Evolutionary conservation across 2,888 invertebrate genomes (phyloP).

Genomic region (Auanema sp.): DNA sequence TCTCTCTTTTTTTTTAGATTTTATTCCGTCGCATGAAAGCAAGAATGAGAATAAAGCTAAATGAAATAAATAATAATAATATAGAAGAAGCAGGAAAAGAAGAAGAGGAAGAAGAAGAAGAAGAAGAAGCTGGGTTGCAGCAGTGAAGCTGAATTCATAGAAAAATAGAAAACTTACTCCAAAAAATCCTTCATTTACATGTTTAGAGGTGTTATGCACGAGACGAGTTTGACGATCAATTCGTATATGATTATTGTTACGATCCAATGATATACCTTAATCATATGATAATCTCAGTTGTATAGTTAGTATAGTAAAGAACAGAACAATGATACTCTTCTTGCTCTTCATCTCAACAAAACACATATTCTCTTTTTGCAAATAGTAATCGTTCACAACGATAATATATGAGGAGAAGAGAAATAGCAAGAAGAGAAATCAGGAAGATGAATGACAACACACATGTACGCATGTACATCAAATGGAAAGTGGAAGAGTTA

Average conservation of each 20-base stretch:
- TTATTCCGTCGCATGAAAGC: neutral
- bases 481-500: too few relatives aligned
- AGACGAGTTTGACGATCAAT: slow-evolving; percentile 39
- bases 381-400: too few relatives aligned
- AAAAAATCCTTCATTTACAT: slow-evolving; percentile 51
- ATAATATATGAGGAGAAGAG: too few relatives aligned
- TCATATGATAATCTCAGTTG: neutral
- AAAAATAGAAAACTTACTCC: slow-evolving; percentile 30
- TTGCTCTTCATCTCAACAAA: too few relatives aligned
- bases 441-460: too few relatives aligned
- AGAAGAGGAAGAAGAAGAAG: neutral
- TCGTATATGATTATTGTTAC: slow-evolving; percentile 33
- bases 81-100: neutral
- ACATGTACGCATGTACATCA: too few relatives aligned
- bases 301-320: too few relatives aligned
- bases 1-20: neutral
- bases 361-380: too few relatives aligned
- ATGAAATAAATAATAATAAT: neutral
- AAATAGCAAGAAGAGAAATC: too few relatives aligned
- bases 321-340: too few relatives aligned
- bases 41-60: neutral
- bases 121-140: neutral
- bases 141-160: too few relatives aligned
- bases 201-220: slow-evolving; percentile 48
- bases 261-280: slow-evolving; percentile 39